These are phyloP conservation scores for Hesperophylax magnus DNA, from an alignment of 1,140 invertebrate genomes.

Conservation along the genomic window DNA sequence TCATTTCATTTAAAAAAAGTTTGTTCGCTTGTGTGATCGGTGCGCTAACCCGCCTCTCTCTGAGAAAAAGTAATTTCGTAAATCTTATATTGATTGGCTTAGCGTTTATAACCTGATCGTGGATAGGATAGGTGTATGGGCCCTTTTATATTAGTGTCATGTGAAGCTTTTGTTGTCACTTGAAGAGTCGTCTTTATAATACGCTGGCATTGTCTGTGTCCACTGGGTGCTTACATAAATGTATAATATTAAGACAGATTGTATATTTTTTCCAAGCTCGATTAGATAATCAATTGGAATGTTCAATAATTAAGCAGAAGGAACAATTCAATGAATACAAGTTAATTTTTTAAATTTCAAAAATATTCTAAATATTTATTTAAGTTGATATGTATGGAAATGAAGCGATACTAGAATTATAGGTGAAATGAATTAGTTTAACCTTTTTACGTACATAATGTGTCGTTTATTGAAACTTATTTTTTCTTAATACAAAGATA, in stretches of 20 bases:
- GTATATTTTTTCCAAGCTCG: not conserved
- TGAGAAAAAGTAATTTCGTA: too few species aligned
- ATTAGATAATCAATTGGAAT: not conserved
- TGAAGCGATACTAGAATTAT: not conserved
- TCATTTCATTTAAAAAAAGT: too few species aligned
- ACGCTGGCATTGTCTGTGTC: not conserved
- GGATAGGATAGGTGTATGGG: too few species aligned
- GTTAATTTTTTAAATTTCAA: not conserved
- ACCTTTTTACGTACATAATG: not conserved
- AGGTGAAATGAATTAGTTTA: constrained; percentile 8
- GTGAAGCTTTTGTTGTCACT: too few species aligned
- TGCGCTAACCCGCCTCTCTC: too few species aligned
- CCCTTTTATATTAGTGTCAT: too few species aligned
- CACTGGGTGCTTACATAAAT: not conserved
- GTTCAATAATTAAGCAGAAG: not conserved
- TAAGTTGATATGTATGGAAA: not conserved
- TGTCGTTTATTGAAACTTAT: too few species aligned
- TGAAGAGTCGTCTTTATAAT: not conserved
- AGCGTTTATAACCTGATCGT: too few species aligned
- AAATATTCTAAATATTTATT: not conserved
- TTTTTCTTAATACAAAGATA: too few species aligned
- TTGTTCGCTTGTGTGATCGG: too few species aligned
- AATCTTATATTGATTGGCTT: too few species aligned
- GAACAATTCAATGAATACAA: not conserved
- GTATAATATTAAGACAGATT: not conserved